Evolutionary conservation across 1,140 invertebrate genomes (phyloP).

Genomic region (Drosophila albomicans): DNA sequence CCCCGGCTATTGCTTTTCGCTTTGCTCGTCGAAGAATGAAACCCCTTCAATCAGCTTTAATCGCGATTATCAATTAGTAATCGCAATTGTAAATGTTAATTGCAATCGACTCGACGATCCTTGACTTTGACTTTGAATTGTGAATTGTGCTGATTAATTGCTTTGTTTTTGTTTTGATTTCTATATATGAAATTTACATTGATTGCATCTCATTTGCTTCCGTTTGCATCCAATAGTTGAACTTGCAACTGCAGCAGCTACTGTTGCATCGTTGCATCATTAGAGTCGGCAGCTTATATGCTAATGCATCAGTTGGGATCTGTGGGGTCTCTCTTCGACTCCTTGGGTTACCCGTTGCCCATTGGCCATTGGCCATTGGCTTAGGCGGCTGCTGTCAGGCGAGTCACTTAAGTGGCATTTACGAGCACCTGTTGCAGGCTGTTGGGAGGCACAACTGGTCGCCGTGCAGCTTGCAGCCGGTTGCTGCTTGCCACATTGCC

Average conservation of each 20-base stretch:
- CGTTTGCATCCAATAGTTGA: conserved; percentile 50
- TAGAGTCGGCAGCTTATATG: conserved; percentile 72
- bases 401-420: conserved; percentile 72
- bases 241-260: conserved; percentile 37
- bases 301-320: conserved; percentile 56
- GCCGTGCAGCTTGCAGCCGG: conserved; percentile 12
- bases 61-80: conserved; percentile 45
- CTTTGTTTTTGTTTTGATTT: conserved; percentile 69
- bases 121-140: conserved; percentile 23
- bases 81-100: conserved; percentile 22
- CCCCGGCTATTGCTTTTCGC: too few species aligned
- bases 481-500: conserved; percentile 26
- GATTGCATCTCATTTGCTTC: conserved; percentile 41
- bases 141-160: conserved; percentile 70
- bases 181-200: conserved; percentile 47
- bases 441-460: conserved; percentile 30
- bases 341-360: conserved; percentile 2
- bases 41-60: conserved; percentile 38
- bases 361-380: conserved; percentile 11
- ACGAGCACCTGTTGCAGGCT: conserved; percentile 64
- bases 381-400: conserved; percentile 57
- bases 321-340: conserved; percentile 57
- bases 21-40: conserved; percentile 1
- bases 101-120: conserved; percentile 12
- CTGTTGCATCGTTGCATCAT: conserved; percentile 49